phyloP scores from a whole-genome alignment of 2,888 invertebrate species.

The Hanleya hanleyi region DNA sequence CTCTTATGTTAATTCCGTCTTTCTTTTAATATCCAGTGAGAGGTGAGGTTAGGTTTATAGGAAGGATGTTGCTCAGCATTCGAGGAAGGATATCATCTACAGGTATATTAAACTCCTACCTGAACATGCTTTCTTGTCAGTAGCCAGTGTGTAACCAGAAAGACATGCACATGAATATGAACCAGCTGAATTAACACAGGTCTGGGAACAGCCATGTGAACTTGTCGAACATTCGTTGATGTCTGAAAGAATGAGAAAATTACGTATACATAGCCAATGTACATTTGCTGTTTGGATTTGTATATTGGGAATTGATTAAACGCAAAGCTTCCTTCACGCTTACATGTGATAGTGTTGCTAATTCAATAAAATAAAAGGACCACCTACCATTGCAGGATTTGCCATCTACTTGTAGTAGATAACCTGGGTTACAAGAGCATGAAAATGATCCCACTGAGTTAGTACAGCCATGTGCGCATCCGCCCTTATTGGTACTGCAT shows the following conservation, averaged over 20 bases:
- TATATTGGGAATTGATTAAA: too few relatives aligned
- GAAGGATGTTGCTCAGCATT: too few relatives aligned
- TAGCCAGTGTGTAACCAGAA: conserved; percentile 15
- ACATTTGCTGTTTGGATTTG: too few relatives aligned
- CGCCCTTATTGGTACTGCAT: conserved; percentile 58
- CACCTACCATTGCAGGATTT: background rate
- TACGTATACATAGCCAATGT: too few relatives aligned
- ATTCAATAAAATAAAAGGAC: too few relatives aligned
- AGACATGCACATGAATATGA: conserved; percentile 23
- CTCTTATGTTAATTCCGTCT: too few relatives aligned
- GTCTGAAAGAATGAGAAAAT: too few relatives aligned
- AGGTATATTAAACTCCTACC: background rate
- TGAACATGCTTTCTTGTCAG: conserved; percentile 13
- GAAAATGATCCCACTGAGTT: conserved; percentile 55
- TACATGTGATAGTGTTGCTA: too few relatives aligned
- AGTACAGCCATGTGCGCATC: conserved; percentile 60
- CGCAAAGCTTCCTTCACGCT: too few relatives aligned
- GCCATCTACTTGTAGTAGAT: background rate
- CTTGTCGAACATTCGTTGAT: conserved; percentile 23
- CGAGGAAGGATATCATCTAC: background rate
- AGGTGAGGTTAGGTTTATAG: too few relatives aligned
- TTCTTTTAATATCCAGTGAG: too few relatives aligned
- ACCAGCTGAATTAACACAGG: conserved; percentile 22
- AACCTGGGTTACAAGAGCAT: background rate
- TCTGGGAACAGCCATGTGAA: conserved; percentile 21